Base-by-base conservation (phyloP, 1,140 invertebrate species). In the Psilanteris sp. region DNA sequence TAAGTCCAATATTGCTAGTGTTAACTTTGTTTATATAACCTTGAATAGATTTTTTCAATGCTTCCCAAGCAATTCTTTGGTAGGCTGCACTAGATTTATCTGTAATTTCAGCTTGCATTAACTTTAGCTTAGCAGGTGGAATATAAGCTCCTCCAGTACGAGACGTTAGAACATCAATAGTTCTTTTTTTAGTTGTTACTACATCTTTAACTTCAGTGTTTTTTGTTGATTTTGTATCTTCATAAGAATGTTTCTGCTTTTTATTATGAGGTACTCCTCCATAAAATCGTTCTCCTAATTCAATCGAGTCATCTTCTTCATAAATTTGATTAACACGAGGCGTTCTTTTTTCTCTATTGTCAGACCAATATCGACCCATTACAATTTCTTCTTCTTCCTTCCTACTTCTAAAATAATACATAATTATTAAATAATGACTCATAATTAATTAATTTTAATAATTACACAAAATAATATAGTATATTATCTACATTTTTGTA, bases 1-100 rank as follows among this genome's bases (percentile, higher is more conserved):
- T 97, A 15, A 96, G 93, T 0, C 93, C 93, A 66, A 99, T 97
- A 83, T 99, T 99, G 0, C 95, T 94, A 0, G 96, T 94, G 82
- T 99, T 99, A 0, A 99, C 94, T 91, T 99, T 99, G 87, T 99
- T 99, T 36, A 99, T 97, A 61, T 95, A 93, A 83, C 98, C 98
- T 83, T 99, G 97, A 66, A 99, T 97, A n/a, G 97, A 98, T 84
- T 99, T 99, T 83, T 99, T 99, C 8, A 99, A 87, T 0, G 97
- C 96, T 91, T 99, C 98, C 98, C 98, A 99, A 1, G 98, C 94
- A 7, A 99, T 93, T 73, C 98, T 90, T 88, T 99, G 98, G 89
- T 97, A 99, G 5, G 95, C 95, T 7, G 93, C 92, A 74, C 96
- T 96, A 0, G 93, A 91, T 88, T 99, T 99, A 80, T 99, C 97